Conservation (phyloP, 1,140 invertebrate species). For the Planococcus citri region DNA sequence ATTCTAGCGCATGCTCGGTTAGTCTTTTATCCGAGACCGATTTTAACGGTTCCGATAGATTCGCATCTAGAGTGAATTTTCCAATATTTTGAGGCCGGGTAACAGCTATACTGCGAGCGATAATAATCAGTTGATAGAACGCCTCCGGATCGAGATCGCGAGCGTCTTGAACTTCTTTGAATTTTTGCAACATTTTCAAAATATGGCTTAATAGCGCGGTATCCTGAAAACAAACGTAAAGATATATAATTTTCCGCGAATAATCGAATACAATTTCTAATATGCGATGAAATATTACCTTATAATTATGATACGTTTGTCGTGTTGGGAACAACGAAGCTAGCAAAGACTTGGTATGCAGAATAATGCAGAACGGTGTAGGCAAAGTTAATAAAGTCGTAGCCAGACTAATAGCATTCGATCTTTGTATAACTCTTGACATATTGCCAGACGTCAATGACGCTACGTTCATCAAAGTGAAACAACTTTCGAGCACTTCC, state of each 20-base stretch:
- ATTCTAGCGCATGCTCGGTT: neutral
- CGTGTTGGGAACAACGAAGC: conserved; percentile 62
- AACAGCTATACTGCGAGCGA: conserved; percentile 73
- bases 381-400: conserved; percentile 70
- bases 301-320: conserved; percentile 69
- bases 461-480: conserved; percentile 34
- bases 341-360: conserved; percentile 63
- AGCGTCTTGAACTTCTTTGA: conserved; percentile 42
- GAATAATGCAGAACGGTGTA: conserved; percentile 62
- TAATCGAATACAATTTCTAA: no score
- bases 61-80: conserved; percentile 41
- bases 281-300: conserved; percentile 31
- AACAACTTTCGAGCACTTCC: conserved; percentile 60
- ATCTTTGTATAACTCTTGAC: conserved; percentile 31
- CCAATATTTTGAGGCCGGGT: conserved; percentile 64
- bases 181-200: conserved; percentile 48
- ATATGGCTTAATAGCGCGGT: conserved; percentile 70
- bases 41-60: neutral
- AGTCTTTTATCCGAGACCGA: neutral
- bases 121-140: conserved; percentile 73
- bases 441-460: conserved; percentile 29
- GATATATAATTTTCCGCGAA: no score
- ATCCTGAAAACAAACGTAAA: conserved; percentile 40
- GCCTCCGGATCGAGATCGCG: conserved; percentile 76
- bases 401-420: conserved; percentile 55